Evolutionary conservation across 35 echinoderm and acorn worm genomes (phyloP).

Genomic region (Eucidaris tribuloides): DNA sequence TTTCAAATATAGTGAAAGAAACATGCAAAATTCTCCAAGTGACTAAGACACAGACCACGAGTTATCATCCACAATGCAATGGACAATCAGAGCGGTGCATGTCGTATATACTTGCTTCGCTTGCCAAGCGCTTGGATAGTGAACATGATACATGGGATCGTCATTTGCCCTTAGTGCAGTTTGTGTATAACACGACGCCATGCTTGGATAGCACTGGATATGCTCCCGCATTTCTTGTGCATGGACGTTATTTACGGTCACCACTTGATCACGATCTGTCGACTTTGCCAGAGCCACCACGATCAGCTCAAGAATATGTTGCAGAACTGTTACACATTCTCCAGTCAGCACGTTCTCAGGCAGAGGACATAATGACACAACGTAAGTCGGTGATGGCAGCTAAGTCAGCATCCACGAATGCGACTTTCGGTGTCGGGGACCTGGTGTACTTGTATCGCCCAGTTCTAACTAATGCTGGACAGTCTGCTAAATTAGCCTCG

Average conservation of each 20-base stretch:
- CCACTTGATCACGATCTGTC: background rate
- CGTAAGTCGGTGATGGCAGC: background rate
- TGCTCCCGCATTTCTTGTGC: constrained; percentile 21
- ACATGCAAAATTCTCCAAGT: background rate
- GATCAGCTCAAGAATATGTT: constrained; percentile 33
- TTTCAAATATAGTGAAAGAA: constrained; percentile 26
- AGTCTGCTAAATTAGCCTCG: constrained; percentile 7
- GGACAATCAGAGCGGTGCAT: constrained; percentile 38
- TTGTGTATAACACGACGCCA: constrained; percentile 43
- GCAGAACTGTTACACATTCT: background rate
- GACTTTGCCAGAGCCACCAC: background rate
- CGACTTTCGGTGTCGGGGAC: background rate
- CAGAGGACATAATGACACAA: background rate
- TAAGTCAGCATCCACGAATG: background rate
- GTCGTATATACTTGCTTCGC: constrained; percentile 31
- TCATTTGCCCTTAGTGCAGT: constrained; percentile 23
- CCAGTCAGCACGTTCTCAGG: background rate
- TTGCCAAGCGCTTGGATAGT: constrained; percentile 1
- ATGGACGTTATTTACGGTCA: background rate
- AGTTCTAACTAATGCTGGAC: background rate
- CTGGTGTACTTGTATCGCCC: constrained; percentile 11
- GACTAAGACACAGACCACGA: constrained; percentile 27
- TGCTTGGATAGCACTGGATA: constrained; percentile 50
- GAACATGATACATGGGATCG: constrained; percentile 21
- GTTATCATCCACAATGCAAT: constrained; percentile 43